These are phyloP conservation scores for Drosophila maculinotata DNA, from an alignment of 2,888 invertebrate species.

Conservation along the genomic window DNA sequence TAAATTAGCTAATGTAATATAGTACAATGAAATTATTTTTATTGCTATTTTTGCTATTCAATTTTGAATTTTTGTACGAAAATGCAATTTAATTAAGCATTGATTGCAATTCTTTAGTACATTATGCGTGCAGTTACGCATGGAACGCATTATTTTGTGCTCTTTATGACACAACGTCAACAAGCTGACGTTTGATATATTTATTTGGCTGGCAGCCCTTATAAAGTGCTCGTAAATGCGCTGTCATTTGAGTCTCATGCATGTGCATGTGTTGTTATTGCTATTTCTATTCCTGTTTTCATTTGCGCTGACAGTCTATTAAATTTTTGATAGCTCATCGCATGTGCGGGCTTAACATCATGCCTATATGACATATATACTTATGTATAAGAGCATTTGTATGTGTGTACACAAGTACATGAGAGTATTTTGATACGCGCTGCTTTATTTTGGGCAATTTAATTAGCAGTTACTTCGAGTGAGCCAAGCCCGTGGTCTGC, in stretches of 20 bases:
- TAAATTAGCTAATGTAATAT: conserved; percentile 45
- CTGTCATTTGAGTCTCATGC: conserved; percentile 42
- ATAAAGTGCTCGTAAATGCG: conserved; percentile 61
- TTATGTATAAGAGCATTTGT: neutral
- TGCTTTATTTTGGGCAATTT: conserved; percentile 53
- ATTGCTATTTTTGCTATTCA: conserved; percentile 13
- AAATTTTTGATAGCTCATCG: conserved; percentile 65
- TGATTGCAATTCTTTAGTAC: conserved; percentile 42
- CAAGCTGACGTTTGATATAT: conserved; percentile 57
- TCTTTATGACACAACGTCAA: conserved; percentile 28
- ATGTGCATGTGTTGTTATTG: conserved; percentile 28
- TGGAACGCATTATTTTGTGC: conserved; percentile 28
- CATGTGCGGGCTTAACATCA: conserved; percentile 34
- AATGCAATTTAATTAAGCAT: conserved; percentile 66
- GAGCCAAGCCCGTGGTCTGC: too few relatives aligned
- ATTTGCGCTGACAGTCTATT: conserved; percentile 65
- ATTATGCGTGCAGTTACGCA: conserved; percentile 31
- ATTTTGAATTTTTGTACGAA: conserved; percentile 45
- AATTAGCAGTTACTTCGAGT: conserved; percentile 45
- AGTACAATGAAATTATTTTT: conserved; percentile 24
- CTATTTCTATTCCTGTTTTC: conserved; percentile 27
- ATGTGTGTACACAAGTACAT: neutral
- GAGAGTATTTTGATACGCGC: conserved; percentile 14
- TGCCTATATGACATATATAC: conserved; percentile 3
- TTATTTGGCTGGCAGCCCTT: conserved; percentile 43